Conservation (phyloP, 2,113 vertebrate species). For the Synodontis membranacea region DNA sequence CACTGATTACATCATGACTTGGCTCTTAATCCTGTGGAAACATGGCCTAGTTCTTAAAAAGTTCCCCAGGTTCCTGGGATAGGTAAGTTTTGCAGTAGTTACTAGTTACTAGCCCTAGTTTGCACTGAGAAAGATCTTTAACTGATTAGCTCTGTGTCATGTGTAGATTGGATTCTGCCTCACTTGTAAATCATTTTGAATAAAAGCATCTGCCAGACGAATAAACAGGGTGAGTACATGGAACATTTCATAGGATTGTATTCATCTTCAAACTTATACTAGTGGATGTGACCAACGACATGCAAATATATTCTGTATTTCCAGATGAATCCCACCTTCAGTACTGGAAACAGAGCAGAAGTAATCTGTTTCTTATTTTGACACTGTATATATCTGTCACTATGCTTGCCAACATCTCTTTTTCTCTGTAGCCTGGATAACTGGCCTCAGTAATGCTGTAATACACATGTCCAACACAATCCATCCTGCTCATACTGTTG, state of each 20-base stretch:
- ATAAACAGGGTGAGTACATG: not conserved
- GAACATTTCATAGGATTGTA: not conserved
- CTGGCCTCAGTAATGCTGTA: slow-evolving; percentile 13
- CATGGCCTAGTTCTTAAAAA: not conserved
- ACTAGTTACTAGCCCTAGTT: not conserved
- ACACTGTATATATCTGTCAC: slow-evolving; percentile 16
- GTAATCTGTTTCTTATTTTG: slow-evolving; percentile 21
- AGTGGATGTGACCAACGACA: not conserved
- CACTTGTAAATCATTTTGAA: not conserved
- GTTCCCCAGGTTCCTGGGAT: not conserved
- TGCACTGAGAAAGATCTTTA: not conserved
- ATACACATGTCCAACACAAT: slow-evolving; percentile 1
- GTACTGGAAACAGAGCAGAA: slow-evolving; percentile 2
- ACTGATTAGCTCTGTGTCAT: not conserved
- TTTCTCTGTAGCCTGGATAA: not conserved
- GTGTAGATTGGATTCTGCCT: not conserved
- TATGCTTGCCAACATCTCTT: not conserved
- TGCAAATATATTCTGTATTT: not conserved
- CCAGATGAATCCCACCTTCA: slow-evolving; percentile 2
- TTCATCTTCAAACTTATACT: not conserved
- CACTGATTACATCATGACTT: not conserved
- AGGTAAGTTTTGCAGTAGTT: not conserved
- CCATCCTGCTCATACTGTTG: not conserved
- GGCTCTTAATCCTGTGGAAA: not conserved
- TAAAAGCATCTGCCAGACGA: slow-evolving; percentile 9